Percentiles rank a stretch among this genome's conserved stretches.
phyloP scores from a whole-genome alignment of 1,140 invertebrate genomes.

The Argopecten irradians region DNA sequence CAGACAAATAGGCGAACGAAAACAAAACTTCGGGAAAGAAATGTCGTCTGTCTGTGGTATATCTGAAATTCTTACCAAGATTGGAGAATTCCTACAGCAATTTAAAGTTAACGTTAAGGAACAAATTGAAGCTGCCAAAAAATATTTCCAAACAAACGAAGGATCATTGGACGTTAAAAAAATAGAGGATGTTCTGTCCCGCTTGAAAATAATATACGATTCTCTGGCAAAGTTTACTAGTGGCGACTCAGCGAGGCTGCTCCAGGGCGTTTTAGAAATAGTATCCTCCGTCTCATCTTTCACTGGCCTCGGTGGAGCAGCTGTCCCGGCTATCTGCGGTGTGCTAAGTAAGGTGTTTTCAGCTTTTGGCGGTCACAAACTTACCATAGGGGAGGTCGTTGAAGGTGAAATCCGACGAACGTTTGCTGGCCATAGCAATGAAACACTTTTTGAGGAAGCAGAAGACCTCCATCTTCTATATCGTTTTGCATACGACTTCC shows the following conservation, averaged over 20 bases:
- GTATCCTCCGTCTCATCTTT: neutral
- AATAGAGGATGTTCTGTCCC: neutral
- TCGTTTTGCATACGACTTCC: neutral
- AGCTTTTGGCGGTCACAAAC: neutral
- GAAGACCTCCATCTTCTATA: neutral
- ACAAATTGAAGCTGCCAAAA: neutral
- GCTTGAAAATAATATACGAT: neutral
- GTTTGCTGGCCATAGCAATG: neutral
- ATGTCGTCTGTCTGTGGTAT: neutral
- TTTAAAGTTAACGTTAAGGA: neutral
- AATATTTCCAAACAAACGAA: neutral
- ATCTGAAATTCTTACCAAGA: neutral
- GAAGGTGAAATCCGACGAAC: neutral
- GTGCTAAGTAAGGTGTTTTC: neutral
- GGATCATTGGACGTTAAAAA: neutral
- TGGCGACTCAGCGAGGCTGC: neutral
- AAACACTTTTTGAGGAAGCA: neutral
- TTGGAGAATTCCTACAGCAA: neutral
- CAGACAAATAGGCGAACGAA: too few relatives aligned
- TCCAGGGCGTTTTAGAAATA: neutral
- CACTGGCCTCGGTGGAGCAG: neutral
- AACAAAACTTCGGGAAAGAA: too few relatives aligned
- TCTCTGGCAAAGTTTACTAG: neutral
- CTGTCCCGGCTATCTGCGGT: neutral
- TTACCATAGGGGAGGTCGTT: neutral